Evolutionary conservation across 2,797 vertebrate genomes (phyloP), one percentile per base, ranked within the genome.

Genomic region (Pangasius krempfi): DNA sequence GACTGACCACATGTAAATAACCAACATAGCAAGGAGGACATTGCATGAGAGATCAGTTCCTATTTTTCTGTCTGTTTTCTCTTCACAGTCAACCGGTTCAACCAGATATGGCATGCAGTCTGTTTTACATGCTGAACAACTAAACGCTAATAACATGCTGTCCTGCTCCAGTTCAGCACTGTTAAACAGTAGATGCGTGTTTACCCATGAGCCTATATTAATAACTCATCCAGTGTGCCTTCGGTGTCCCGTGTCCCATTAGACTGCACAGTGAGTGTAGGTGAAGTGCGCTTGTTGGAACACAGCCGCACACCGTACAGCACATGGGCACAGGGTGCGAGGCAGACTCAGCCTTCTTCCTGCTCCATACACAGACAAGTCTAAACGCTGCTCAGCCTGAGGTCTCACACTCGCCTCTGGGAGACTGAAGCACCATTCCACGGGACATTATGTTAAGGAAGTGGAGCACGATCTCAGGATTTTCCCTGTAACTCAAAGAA

Each of bases 391-490:
- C 25, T 66, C 79, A 60, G 79, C 20, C 37, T 44, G 5, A 30
- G 50, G 27, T 12, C 78, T 81, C 78, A 22, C 5, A 44, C 56
- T 27, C 60, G 14, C 82, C 62, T 84, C 18, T 6, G n/a, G 44
- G 62, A 30, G 44, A 66, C 50, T 60, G 40, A 25, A 82, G 16
- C 82, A 20, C 33, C 58, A 87, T 56, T 81, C 86, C 78, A 68
- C 37, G 40, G 13, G 33, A 14, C 25, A 50, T n/a, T 52, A 62
- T 30, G 81, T 76, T 60, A 73, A 84, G 87, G 87, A 76, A 88
- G 87, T 76, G 58, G 22, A 73, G 1, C 33, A 16, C 37, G 10
- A n/a, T 5, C 14, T 44, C 25, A 30, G 54, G 54, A 76, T 44
- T 27, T 75, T 76, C 54, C 12, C 7, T 44, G 22, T 66, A 40